These are phyloP conservation scores for Xiphias gladius DNA, from an alignment of 2,113 vertebrate species.

Conservation along the genomic window DNA sequence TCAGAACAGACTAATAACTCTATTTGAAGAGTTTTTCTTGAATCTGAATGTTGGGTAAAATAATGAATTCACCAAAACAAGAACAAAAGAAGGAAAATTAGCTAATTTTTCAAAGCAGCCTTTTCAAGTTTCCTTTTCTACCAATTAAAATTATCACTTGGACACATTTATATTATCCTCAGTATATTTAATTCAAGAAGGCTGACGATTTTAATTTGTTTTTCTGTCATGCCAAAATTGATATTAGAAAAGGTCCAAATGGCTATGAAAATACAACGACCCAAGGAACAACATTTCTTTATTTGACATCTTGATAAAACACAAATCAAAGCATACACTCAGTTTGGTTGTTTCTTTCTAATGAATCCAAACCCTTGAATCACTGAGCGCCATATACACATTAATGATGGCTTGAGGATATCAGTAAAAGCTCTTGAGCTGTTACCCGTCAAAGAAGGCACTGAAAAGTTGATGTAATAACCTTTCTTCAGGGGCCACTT, in stretches of 20 bases:
- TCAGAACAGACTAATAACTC: background rate
- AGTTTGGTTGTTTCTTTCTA: background rate
- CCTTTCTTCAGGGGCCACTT: conserved; percentile 67
- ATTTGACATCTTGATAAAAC: background rate
- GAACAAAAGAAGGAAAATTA: background rate
- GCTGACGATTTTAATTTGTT: background rate
- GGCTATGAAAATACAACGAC: background rate
- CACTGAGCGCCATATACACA: background rate
- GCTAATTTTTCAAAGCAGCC: background rate
- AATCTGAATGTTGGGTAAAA: conserved; percentile 21
- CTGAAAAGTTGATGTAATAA: conserved; percentile 57
- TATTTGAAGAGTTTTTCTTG: background rate
- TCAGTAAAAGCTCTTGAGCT: conserved; percentile 24
- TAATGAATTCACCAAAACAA: conserved; percentile 29
- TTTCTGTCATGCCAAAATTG: background rate
- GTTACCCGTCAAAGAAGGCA: background rate
- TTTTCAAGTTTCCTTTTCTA: conserved; percentile 1
- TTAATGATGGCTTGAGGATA: conserved; percentile 12
- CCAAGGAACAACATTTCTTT: background rate
- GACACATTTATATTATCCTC: background rate
- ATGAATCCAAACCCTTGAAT: background rate
- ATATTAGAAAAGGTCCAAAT: background rate
- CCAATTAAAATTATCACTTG: background rate
- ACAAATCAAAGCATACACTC: background rate
- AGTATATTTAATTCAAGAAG: background rate